A percentile compares a stretch with the other conserved stretches of the same genome.
Conservation (phyloP, 2,113 vertebrate genomes). For the Coreoperca whiteheadi region DNA sequence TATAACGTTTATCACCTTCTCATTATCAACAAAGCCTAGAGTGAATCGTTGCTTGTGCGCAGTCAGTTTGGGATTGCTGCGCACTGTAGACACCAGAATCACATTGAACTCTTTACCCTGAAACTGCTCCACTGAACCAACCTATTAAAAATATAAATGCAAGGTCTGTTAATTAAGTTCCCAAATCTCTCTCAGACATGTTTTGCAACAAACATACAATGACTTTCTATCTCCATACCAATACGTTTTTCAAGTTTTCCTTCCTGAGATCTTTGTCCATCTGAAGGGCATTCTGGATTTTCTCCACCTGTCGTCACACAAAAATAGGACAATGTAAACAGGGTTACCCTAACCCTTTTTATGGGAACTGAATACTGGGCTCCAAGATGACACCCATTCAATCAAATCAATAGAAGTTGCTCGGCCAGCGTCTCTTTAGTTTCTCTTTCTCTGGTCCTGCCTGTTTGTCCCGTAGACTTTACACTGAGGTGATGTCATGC, state of each 20-base stretch:
- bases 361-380: neutral
- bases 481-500: too few species aligned
- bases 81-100: conserved; percentile 90
- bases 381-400: neutral
- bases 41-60: conserved; percentile 81
- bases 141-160: conserved; percentile 73
- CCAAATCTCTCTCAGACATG: neutral
- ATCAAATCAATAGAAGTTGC: neutral
- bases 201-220: neutral
- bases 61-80: conserved; percentile 83
- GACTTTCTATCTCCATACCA: conserved; percentile 76
- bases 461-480: too few species aligned
- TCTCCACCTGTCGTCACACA: conserved; percentile 86
- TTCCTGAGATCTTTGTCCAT: conserved; percentile 77
- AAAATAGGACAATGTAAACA: neutral
- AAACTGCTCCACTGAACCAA: conserved; percentile 93
- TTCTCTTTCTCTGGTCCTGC: neutral
- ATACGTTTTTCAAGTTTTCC: conserved; percentile 82
- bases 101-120: conserved; percentile 90
- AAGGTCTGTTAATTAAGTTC: too few species aligned
- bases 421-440: neutral
- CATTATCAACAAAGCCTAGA: conserved; percentile 90
- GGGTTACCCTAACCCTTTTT: neutral
- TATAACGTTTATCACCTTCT: conserved; percentile 83
- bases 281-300: conserved; percentile 86